A percentile compares a stretch with the other conserved stretches of the same genome.
phyloP scores from a whole-genome alignment of 2,113 vertebrate genomes.

The Gobio gobio region DNA sequence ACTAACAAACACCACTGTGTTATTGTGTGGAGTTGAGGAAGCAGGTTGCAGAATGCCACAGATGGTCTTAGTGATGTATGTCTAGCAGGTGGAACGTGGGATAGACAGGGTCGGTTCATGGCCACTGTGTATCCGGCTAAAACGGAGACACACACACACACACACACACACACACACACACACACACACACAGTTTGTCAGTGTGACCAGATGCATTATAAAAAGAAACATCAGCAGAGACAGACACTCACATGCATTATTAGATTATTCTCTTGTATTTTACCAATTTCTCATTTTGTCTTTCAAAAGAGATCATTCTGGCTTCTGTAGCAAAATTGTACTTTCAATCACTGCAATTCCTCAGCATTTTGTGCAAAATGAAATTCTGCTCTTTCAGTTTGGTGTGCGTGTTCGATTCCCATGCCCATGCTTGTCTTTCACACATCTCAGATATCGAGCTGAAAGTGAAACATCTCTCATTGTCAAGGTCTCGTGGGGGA shows the following conservation, averaged over 20 bases:
- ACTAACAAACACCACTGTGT: slow-evolving; percentile 17
- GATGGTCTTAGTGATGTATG: slow-evolving; percentile 26
- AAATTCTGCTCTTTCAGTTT: neutral
- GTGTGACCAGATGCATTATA: neutral
- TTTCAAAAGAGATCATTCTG: neutral
- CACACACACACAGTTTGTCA: neutral
- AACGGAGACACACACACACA: slow-evolving; percentile 1
- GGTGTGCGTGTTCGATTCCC: slow-evolving; percentile 14
- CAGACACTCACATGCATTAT: neutral
- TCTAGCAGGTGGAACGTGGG: slow-evolving; percentile 32
- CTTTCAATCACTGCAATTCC: neutral
- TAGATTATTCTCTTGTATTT: neutral
- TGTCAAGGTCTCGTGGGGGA: slow-evolving; percentile 45
- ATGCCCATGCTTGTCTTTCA: slow-evolving; percentile 34
- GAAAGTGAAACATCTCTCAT: slow-evolving; percentile 52
- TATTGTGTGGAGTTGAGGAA: slow-evolving; percentile 1
- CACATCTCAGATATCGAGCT: slow-evolving; percentile 41
- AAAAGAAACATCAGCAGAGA: neutral
- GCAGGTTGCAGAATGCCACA: slow-evolving; percentile 24
- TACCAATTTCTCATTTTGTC: neutral
- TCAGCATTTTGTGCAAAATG: neutral
- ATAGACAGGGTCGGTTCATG: slow-evolving; percentile 26
- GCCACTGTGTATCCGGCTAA: slow-evolving; percentile 22
- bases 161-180: neutral
- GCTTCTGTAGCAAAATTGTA: neutral